Evolutionary conservation across 2,797 vertebrate species (phyloP).

Genomic region (Semotilus atromaculatus): DNA sequence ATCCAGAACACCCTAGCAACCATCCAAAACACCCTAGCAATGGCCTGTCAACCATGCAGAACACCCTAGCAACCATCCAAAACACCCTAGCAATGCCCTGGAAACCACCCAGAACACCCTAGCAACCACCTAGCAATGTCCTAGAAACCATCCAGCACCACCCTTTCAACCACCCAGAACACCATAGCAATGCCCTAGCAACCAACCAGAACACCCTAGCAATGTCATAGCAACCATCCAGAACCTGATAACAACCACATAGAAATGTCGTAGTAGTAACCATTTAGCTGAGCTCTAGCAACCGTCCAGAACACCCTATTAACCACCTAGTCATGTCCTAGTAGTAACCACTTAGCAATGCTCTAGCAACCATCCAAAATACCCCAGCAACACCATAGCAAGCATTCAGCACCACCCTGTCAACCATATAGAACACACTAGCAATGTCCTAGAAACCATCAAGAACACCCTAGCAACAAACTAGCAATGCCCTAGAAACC

Average conservation of each 20-base stretch:
- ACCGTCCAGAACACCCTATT: background rate
- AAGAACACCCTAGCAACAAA: background rate
- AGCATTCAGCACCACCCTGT: no score
- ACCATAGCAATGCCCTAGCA: background rate
- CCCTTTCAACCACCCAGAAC: background rate
- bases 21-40: background rate
- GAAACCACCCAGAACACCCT: background rate
- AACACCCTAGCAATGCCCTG: background rate
- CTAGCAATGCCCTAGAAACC: background rate
- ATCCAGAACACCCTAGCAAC: no score
- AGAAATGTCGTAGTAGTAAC: no score
- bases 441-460: background rate
- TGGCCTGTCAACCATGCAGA: accelerated
- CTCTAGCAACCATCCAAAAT: no score
- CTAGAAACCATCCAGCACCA: background rate
- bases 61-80: background rate
- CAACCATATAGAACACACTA: no score
- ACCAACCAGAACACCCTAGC: background rate
- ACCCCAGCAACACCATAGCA: no score
- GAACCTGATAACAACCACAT: no score
- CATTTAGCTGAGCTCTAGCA: no score
- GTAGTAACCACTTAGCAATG: no score
- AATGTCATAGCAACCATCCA: background rate
- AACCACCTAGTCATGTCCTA: no score
- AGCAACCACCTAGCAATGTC: background rate